Conservation (phyloP, 2,888 invertebrate species). For the Vesta saturnalis region DNA sequence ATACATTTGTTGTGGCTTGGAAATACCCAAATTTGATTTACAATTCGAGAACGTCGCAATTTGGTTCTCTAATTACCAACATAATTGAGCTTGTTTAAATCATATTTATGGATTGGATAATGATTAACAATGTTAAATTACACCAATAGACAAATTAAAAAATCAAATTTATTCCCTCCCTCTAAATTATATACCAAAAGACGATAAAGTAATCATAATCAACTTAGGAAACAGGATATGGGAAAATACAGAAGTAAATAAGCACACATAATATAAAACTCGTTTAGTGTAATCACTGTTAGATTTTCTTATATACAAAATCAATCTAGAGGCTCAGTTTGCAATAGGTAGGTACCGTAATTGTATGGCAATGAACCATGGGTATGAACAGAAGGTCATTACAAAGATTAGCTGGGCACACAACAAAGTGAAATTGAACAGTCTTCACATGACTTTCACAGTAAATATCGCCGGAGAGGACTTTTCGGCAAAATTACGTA, state of each 20-base stretch:
- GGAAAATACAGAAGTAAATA: neutral
- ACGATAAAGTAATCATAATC: slow-evolving; percentile 8
- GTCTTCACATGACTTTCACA: too few species aligned
- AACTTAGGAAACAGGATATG: slow-evolving; percentile 11
- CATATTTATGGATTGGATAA: slow-evolving; percentile 2
- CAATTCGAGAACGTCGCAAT: slow-evolving; percentile 9
- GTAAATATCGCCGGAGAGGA: too few species aligned
- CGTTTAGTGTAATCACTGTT: too few species aligned
- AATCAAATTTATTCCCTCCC: slow-evolving; percentile 3
- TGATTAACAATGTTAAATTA: neutral
- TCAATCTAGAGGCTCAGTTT: too few species aligned
- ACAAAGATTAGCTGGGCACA: too few species aligned
- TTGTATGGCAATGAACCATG: too few species aligned
- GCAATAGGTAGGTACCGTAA: too few species aligned
- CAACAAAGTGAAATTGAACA: too few species aligned
- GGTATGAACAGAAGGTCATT: too few species aligned
- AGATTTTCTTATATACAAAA: too few species aligned
- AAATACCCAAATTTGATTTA: slow-evolving; percentile 21
- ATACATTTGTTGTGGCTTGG: slow-evolving; percentile 14
- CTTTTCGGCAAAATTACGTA: too few species aligned
- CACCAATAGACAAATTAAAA: slow-evolving; percentile 6
- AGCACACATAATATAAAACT: too few species aligned
- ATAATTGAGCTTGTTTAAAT: slow-evolving; percentile 9
- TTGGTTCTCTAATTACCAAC: neutral
- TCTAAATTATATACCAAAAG: neutral